Percentiles rank a stretch among this genome's conserved stretches.
Conservation (phyloP, 2,797 vertebrate genomes). For the Tarsius wallacei region DNA sequence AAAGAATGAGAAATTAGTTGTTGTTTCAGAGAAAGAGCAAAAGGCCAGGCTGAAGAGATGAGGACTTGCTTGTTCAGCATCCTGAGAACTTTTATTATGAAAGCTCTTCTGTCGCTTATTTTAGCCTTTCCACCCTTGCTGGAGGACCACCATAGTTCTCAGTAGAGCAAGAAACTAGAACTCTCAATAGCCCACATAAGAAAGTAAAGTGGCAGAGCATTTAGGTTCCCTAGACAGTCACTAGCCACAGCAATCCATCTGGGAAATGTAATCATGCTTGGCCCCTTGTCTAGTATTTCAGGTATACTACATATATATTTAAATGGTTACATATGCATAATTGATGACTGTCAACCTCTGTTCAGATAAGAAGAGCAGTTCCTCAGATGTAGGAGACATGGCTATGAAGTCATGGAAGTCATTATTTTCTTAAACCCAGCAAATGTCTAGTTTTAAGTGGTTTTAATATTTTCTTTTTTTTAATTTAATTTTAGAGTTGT, state of each 20-base stretch:
- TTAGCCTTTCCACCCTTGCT: not conserved
- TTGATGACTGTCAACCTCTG: not conserved
- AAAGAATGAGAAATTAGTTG: not conserved
- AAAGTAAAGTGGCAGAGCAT: not conserved
- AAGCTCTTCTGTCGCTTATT: not conserved
- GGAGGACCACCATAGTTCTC: not conserved
- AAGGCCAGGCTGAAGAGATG: not conserved
- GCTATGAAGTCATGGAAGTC: not conserved
- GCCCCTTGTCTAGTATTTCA: too few species aligned
- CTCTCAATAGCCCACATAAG: not conserved
- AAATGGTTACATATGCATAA: not conserved
- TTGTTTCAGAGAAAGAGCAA: not conserved
- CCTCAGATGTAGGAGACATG: not conserved
- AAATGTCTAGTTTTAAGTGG: not conserved
- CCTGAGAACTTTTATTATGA: not conserved
- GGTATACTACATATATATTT: not conserved
- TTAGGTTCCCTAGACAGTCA: too few species aligned
- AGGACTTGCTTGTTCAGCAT: not conserved
- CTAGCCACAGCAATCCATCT: too few species aligned
- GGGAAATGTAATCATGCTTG: too few species aligned
- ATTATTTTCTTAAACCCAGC: not conserved
- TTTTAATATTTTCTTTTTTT: too few species aligned
- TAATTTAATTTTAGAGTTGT: too few species aligned
- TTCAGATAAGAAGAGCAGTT: not conserved
- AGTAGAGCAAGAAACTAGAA: not conserved